A percentile compares a stretch with the other conserved stretches of the same genome.
Conservation (phyloP, 1,140 invertebrate species). For the Dreissena polymorpha region DNA sequence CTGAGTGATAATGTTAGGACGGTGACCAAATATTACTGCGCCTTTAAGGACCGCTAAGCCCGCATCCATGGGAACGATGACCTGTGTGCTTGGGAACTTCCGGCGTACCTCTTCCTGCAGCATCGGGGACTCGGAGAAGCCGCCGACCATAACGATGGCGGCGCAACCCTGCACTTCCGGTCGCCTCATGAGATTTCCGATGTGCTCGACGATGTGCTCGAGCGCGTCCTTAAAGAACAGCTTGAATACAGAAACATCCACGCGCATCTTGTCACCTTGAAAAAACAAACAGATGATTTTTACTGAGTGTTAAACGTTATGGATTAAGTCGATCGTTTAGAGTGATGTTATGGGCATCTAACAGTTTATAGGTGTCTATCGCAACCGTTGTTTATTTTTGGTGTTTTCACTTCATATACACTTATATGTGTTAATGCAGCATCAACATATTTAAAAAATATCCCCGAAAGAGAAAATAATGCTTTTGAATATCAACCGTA, state of each 20-base stretch:
- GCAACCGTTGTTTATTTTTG: too few species aligned
- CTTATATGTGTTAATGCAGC: too few species aligned
- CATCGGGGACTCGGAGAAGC: constrained; percentile 44
- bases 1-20: constrained; percentile 13
- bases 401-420: too few species aligned
- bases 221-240: constrained; percentile 41
- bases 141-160: constrained; percentile 53
- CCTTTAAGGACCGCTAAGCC: constrained; percentile 49
- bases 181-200: constrained; percentile 29
- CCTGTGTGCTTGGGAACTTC: constrained; percentile 24
- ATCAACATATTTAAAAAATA: too few species aligned
- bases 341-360: too few species aligned
- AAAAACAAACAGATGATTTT: neutral
- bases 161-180: constrained; percentile 25
- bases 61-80: constrained; percentile 47
- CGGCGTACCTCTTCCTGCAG: constrained; percentile 26
- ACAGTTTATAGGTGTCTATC: too few species aligned
- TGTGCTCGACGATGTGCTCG: constrained; percentile 38
- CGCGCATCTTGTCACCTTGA: constrained; percentile 41
- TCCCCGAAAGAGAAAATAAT: too few species aligned
- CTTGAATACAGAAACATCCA: constrained; percentile 25
- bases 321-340: too few species aligned
- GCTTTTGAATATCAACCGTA: too few species aligned
- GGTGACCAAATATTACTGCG: constrained; percentile 49
- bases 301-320: too few species aligned